Evolutionary conservation across 2,797 vertebrate species (phyloP).

Genomic region (Chaunax sp.): DNA sequence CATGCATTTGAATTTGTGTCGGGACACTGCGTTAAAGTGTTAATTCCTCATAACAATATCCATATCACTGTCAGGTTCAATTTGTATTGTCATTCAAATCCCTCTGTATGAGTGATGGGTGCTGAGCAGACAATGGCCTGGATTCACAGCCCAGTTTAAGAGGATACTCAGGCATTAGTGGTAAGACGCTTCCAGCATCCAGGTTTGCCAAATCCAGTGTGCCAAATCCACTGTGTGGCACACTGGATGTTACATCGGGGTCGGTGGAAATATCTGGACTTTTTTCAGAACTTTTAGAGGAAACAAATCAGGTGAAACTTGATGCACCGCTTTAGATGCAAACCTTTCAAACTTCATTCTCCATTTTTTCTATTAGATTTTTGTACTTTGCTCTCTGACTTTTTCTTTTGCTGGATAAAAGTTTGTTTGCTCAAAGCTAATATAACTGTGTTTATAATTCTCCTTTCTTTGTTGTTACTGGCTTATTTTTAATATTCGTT

Average conservation of each 20-base stretch:
- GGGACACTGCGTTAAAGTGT: slow-evolving; percentile 10
- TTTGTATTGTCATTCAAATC: slow-evolving; percentile 59
- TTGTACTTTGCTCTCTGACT: neutral
- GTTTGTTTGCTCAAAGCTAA: neutral
- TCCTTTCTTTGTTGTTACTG: neutral
- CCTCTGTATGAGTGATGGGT: slow-evolving; percentile 52
- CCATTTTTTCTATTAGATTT: neutral
- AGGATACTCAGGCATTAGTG: slow-evolving; percentile 84
- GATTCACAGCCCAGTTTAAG: slow-evolving; percentile 81
- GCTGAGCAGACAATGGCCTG: slow-evolving; percentile 84
- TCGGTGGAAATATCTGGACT: slow-evolving; percentile 63
- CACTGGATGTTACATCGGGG: slow-evolving; percentile 69
- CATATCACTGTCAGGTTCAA: slow-evolving; percentile 62
- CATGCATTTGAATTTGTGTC: neutral
- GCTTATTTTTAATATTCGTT: slow-evolving; percentile 2
- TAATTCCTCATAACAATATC: slow-evolving; percentile 32
- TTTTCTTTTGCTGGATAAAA: slow-evolving; percentile 17
- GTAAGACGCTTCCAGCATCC: slow-evolving; percentile 74
- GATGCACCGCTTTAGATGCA: slow-evolving; percentile 10
- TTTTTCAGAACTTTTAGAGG: slow-evolving; percentile 65
- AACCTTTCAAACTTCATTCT: neutral
- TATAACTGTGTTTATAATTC: slow-evolving; percentile 4
- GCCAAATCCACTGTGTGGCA: slow-evolving; percentile 82
- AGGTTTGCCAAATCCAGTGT: slow-evolving; percentile 80
- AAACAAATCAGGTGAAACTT: slow-evolving; percentile 70